Conservation (phyloP, 2,888 invertebrate species). For the Pseudococcus longispinus region DNA sequence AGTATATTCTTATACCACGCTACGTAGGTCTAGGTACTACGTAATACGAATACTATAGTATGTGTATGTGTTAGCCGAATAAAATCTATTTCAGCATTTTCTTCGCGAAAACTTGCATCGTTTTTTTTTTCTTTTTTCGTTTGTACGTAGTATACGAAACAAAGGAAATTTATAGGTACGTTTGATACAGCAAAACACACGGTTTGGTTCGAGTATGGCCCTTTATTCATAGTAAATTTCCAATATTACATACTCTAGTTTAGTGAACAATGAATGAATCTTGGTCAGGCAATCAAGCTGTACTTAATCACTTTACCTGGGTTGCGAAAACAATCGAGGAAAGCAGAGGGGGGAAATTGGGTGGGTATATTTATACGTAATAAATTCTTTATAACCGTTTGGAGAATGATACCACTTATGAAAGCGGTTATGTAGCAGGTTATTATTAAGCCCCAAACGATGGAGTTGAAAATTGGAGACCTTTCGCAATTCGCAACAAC, state of each 20-base stretch:
- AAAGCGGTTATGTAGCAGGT: background rate
- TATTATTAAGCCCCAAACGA: constrained; percentile 43
- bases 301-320: constrained; percentile 17
- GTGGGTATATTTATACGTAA: background rate
- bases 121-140: background rate
- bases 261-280: background rate
- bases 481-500: background rate
- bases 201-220: background rate
- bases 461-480: constrained; percentile 46
- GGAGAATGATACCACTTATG: constrained; percentile 1
- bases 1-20: background rate
- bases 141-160: background rate
- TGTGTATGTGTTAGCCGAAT: background rate
- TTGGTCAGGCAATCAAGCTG: background rate
- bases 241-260: background rate
- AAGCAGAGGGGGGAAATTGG: background rate
- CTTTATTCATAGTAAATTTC: background rate
- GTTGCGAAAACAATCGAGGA: background rate
- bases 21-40: background rate
- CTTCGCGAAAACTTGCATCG: background rate
- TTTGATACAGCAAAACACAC: background rate
- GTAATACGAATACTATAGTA: background rate
- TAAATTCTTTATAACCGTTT: constrained; percentile 39
- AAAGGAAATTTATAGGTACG: too few species aligned
- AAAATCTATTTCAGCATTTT: constrained; percentile 22